Base-by-base conservation (phyloP, 2,797 vertebrate genomes). In the Pempheris klunzingeri region DNA sequence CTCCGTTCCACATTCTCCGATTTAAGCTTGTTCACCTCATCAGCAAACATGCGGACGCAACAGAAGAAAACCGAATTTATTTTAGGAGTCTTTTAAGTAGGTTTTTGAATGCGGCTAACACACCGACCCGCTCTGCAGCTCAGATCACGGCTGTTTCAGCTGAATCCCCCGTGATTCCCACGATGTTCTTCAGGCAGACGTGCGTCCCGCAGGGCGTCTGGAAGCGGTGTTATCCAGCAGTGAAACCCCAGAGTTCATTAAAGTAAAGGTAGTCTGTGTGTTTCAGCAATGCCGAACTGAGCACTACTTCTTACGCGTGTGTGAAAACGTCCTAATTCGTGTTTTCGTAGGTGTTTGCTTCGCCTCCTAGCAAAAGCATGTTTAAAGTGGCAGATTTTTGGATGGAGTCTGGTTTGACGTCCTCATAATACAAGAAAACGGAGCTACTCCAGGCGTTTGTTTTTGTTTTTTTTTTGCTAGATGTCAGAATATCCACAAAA, bases 301-400 rank as follows among this genome's bases (percentile, higher is more conserved):
- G 1, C 0, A 1, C 1, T 1, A 0, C 0, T 0, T 1, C 1
- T 0, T 2, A 4, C 0, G 0, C 1, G 0, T 18, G 18, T 3
- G 0, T 18, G 0, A 0, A 0, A 4, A 15, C 20, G 0, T 26
- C 0, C 0, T 3, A 3, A n/a, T 13, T 17, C 0, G 0, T 7
- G 6, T 26, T 0, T 52, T 36, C 0, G 10, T 0, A 0, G 0
- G 0, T 4, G 8, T 47, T 28, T 24, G 0, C 0, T 1, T 1
- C 7, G 1, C 3, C 2, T 0, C 1, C 6, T 0, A 39, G 11
- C 8, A 14, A 15, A 0, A 39, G 0, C 0, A 28, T 4, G 0
- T n/a, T 30, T 1, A 73, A n/a, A 76, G 0, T 44, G 7, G 3
- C 0, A 1, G 34, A 24, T 8, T 63, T 60, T 17, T 55, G 4